Percentiles rank a stretch among this genome's conserved stretches.
Conservation (phyloP, 2,888 invertebrate species). For the Seira musarum region DNA sequence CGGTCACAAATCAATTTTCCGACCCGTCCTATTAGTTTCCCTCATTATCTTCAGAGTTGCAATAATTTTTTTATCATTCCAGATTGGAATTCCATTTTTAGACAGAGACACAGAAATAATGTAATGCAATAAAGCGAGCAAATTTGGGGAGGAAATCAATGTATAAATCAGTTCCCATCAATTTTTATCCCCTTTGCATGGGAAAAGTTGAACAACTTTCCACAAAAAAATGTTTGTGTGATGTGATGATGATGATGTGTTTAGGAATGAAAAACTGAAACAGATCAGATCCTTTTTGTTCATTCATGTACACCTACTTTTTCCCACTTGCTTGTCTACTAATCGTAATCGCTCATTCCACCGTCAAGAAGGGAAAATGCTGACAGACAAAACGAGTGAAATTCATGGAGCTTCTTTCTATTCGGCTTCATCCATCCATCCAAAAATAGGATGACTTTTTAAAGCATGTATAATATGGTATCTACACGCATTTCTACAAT, state of each 20-base stretch:
- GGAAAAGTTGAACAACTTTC: too few relatives aligned
- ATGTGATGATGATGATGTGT: too few relatives aligned
- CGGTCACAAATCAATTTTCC: conserved; percentile 40
- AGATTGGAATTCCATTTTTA: too few relatives aligned
- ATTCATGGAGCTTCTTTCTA: background rate
- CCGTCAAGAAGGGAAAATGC: too few relatives aligned
- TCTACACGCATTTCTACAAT: too few relatives aligned
- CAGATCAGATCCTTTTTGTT: background rate
- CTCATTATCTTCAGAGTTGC: too few relatives aligned
- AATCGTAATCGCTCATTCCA: background rate
- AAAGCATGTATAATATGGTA: too few relatives aligned
- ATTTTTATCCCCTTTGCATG: background rate
- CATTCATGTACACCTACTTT: background rate
- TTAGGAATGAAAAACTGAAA: background rate
- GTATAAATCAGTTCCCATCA: conserved; percentile 33
- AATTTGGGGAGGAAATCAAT: conserved; percentile 57
- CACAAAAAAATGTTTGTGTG: too few relatives aligned
- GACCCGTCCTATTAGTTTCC: background rate
- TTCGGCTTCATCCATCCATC: background rate
- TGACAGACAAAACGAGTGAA: too few relatives aligned
- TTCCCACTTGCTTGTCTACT: background rate
- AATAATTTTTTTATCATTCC: background rate
- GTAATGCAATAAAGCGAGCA: conserved; percentile 57
- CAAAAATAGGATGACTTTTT: background rate
- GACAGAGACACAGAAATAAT: too few relatives aligned